phyloP scores from a whole-genome alignment of 2,888 invertebrate species.

The Plagiodera versicolora region DNA sequence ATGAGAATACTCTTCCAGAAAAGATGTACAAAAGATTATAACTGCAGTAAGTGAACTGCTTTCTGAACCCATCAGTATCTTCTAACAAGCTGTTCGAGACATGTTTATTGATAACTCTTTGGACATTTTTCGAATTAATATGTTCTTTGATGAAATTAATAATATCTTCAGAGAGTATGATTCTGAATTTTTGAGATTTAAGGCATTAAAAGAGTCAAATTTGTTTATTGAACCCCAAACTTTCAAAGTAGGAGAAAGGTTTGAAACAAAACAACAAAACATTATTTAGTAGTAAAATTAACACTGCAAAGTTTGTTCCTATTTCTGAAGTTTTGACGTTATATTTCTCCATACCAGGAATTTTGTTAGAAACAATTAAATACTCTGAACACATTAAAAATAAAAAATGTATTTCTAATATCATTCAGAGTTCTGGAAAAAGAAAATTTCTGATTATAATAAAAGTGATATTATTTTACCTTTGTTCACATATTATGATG shows the following conservation, averaged over 20 bases:
- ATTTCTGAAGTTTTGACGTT: constrained; percentile 10
- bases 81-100: constrained; percentile 5
- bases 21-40: constrained; percentile 23
- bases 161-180: constrained; percentile 19
- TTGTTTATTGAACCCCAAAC: not conserved
- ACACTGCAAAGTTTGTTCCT: constrained; percentile 19
- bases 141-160: constrained; percentile 14
- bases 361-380: constrained; percentile 15
- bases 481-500: constrained; percentile 21
- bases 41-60: constrained; percentile 15
- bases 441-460: constrained; percentile 12
- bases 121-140: constrained; percentile 9
- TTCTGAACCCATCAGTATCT: constrained; percentile 17
- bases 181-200: constrained; percentile 20
- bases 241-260: constrained; percentile 1
- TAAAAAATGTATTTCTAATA: constrained; percentile 15
- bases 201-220: constrained; percentile 15
- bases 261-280: constrained; percentile 8
- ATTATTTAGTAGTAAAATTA: constrained; percentile 4
- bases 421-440: constrained; percentile 22
- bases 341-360: constrained; percentile 20
- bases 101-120: not conserved
- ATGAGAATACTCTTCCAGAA: constrained; percentile 20
- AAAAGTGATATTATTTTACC: constrained; percentile 16
- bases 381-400: constrained; percentile 16